Base-by-base conservation (phyloP, 2,797 vertebrate species). In the Mycteria americana region DNA sequence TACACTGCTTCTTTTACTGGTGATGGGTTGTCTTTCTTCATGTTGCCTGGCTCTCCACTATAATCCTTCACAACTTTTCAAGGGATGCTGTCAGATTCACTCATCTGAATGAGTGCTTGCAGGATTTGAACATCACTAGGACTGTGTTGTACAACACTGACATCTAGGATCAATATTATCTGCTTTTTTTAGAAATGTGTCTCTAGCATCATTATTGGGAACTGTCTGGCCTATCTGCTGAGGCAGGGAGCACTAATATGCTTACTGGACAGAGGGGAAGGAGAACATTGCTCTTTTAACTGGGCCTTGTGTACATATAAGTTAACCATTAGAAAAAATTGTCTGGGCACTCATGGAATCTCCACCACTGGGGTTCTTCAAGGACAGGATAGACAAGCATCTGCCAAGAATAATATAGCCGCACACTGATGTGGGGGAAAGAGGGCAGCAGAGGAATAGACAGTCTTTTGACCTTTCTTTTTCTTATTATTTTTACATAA, bases 321-420 rank as follows among this genome's bases (percentile, higher is more conserved):
- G 51, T 50, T 70, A 78, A 75, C 7, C 5, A 60, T 22, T 15
- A 35, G 27, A 64, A 88, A 92, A 86, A 76, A 24, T 6, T 35
- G 10, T 8, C 39, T 27, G 25, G 11, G 10, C 6, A 60, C 12
- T 68, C 0, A 0, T n/a, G 6, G 14, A 51, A 69, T 76, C 16
- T 64, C 46, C 18, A 60, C 3, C 19, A 33, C 59, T 10, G 9
- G 39, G 28, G 23, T 51, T 2, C 2, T 72, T 76, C 39, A 65
- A 79, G 33, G 37, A 86, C 15, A 65, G 11, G 37, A 73, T 10
- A 73, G 41, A 65, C 31, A 91, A 86, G 28, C 2, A 57, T 45
- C 50, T 51, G 31, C 30, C 37, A 74, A 69, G 25, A 89, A 30
- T 45, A 69, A 68, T 15, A 43, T 2, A 79, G 11, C 13, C 5